These are phyloP conservation scores for Chaenocephalus aceratus DNA, from an alignment of 2,113 vertebrate genomes.

Conservation along the genomic window DNA sequence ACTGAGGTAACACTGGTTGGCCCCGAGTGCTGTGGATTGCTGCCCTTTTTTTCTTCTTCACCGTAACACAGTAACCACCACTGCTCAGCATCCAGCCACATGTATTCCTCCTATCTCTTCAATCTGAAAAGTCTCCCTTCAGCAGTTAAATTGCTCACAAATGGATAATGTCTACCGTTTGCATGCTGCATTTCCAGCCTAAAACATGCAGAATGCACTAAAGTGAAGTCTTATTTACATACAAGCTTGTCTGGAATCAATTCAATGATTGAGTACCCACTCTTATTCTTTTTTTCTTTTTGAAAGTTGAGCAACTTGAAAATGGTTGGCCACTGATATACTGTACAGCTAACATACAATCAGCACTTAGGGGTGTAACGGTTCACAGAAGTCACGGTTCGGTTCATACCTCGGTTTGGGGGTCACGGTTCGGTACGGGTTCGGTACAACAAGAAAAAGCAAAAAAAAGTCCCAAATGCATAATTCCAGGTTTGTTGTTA, in stretches of 20 bases:
- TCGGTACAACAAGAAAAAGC: too few species aligned
- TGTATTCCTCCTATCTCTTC: background rate
- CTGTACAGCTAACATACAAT: background rate
- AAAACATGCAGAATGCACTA: background rate
- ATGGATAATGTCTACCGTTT: background rate
- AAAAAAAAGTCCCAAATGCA: too few species aligned
- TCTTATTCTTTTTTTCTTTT: too few species aligned
- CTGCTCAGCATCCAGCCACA: slow-evolving; percentile 2
- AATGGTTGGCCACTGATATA: background rate
- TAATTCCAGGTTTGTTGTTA: too few species aligned
- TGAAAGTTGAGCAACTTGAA: background rate
- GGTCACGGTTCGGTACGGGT: too few species aligned
- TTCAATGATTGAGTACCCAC: too few species aligned
- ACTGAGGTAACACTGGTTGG: slow-evolving; percentile 86
- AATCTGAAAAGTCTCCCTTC: background rate
- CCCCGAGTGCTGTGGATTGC: slow-evolving; percentile 61
- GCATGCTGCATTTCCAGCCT: background rate
- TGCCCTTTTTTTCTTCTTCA: slow-evolving; percentile 57
- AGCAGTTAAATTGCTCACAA: background rate
- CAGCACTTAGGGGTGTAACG: too few species aligned
- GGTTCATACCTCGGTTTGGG: too few species aligned
- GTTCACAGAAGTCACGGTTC: too few species aligned
- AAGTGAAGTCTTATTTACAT: background rate
- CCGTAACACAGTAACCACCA: slow-evolving; percentile 48
- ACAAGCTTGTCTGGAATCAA: background rate